Evolutionary conservation across 2,888 invertebrate genomes (phyloP).

Genomic region (Mythimna impura): DNA sequence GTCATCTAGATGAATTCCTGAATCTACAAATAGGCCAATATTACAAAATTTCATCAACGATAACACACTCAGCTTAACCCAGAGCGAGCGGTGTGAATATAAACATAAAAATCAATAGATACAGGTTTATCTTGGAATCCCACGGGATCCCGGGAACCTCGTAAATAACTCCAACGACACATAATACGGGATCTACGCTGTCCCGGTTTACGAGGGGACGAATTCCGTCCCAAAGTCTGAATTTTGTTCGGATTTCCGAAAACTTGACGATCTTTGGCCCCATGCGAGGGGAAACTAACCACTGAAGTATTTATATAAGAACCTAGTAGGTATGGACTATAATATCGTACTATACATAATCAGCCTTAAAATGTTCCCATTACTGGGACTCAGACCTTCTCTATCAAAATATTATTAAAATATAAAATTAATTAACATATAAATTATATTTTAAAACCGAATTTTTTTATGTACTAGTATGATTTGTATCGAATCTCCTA

Average conservation of each 20-base stretch:
- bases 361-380: too few relatives aligned
- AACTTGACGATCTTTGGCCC: conserved; percentile 42
- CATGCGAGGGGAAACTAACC: background rate
- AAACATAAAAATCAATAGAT: conserved; percentile 61
- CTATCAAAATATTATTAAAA: too few relatives aligned
- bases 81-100: conserved; percentile 29
- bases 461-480: too few relatives aligned
- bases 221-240: conserved; percentile 36
- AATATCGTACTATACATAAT: background rate
- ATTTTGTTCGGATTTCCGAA: conserved; percentile 47
- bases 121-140: conserved; percentile 52
- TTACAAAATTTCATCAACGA: conserved; percentile 34
- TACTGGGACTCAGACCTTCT: too few relatives aligned
- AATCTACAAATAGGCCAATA: background rate
- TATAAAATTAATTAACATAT: too few relatives aligned
- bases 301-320: background rate
- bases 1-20: background rate
- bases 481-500: too few relatives aligned
- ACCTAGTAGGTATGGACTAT: background rate
- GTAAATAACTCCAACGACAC: conserved; percentile 73
- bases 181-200: conserved; percentile 67
- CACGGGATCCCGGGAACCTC: conserved; percentile 59
- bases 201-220: conserved; percentile 59
- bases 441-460: too few relatives aligned
- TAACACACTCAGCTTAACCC: conserved; percentile 4